Evolutionary conservation across 2,888 invertebrate species (phyloP), one percentile per base, ranked within the genome.

Genomic region (Hanleya hanleyi): DNA sequence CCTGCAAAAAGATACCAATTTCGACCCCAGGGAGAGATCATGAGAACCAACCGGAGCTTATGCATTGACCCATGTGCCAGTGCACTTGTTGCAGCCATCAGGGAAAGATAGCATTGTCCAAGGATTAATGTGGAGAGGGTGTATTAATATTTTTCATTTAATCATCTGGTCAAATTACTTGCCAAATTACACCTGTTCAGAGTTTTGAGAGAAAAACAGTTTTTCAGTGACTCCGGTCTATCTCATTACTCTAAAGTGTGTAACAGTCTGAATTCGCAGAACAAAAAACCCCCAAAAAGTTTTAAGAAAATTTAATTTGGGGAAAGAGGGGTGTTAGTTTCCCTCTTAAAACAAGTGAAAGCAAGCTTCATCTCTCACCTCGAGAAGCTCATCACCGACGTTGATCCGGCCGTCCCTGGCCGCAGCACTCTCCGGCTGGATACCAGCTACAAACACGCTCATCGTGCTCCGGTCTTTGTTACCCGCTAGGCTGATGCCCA

Each of bases 361-460:
- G 12, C 1, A 7, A 7, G n/a, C n/a, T n/a, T n/a, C n/a, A n/a
- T n/a, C n/a, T 74, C 80, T 76, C 83, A 97, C 97, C 94, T 98
- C 97, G 47, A 98, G 92, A 79, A 99, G 95, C 91, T 99, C 98
- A 90, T 99, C 99, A 0, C 98, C 98, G 26, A 97, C 94, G 89
- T 94, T 93, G 41, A 99, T 93, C 7, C 95, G 94, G 9, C 89
- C 89, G 78, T 90, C 89, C 6, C 94, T 94, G 77, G 92, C 94
- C 2, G 96, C 95, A 0, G 95, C 93, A 18, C 98, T 97, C 2
- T 94, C 94, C 0, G 97, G 96, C 91, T 97, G 95, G 69, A 99
- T 92, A n/a, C 97, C 98, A 83, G 97, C 97, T 36, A 99, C 94
- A 91, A 98, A 98, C 74, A 97, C 97, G 35, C 97, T 97, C 98